Evolutionary conservation across 2,113 vertebrate species (phyloP).

Genomic region (Asarcornis scutulata): DNA sequence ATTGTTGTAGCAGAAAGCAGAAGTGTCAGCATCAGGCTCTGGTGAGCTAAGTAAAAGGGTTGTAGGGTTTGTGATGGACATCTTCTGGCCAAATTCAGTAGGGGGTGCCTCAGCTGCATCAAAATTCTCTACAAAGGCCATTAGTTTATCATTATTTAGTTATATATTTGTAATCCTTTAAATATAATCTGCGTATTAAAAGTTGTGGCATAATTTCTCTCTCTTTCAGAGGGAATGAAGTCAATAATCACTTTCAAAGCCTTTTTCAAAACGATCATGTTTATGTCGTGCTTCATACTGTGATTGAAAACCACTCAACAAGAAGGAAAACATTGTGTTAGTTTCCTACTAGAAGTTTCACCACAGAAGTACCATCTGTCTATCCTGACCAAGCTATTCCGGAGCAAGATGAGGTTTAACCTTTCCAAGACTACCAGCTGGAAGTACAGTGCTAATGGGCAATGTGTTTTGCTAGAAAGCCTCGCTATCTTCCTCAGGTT

Average conservation of each 20-base stretch:
- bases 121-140: not conserved
- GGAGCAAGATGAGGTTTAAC: fast-evolving
- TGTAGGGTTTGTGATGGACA: not conserved
- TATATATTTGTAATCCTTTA: not conserved
- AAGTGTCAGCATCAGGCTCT: not conserved
- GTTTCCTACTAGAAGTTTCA: not conserved
- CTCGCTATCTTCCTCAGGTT: not conserved
- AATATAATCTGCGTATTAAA: not conserved
- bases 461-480: not conserved
- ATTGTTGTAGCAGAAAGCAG: not conserved
- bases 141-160: not conserved
- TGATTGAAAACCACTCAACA: fast-evolving
- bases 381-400: not conserved
- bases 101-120: not conserved
- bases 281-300: not conserved
- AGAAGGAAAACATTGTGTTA: not conserved
- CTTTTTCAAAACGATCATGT: not conserved
- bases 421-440: not conserved
- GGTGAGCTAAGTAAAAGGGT: not conserved
- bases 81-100: not conserved
- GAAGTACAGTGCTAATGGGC: not conserved
- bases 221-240: not conserved
- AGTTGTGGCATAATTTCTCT: not conserved
- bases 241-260: not conserved
- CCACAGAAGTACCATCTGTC: not conserved